Evolutionary conservation across 2,888 invertebrate genomes (phyloP).

Genomic region (Harmothoe impar): DNA sequence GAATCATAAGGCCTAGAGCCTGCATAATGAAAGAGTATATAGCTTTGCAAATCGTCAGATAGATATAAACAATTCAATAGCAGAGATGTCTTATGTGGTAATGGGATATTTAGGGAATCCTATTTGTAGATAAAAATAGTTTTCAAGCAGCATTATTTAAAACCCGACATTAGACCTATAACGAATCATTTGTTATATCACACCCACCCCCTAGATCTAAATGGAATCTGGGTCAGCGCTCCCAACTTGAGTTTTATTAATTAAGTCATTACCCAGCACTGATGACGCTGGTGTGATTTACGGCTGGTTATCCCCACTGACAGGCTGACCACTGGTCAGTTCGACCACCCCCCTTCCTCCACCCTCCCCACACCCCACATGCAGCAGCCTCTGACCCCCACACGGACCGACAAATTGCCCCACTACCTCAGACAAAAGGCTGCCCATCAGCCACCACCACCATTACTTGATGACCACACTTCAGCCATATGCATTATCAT

Average conservation of each 20-base stretch:
- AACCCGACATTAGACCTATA: no score
- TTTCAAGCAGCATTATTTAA: no score
- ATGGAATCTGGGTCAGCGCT: not conserved
- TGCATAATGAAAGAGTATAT: no score
- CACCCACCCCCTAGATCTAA: not conserved
- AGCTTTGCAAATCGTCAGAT: no score
- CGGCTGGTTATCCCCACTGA: conserved; percentile 6
- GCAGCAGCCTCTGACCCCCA: not conserved
- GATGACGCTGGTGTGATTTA: not conserved
- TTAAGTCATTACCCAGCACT: not conserved
- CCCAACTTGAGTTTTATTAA: not conserved
- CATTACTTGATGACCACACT: conserved; percentile 45
- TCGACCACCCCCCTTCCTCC: not conserved
- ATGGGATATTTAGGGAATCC: no score
- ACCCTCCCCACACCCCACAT: not conserved
- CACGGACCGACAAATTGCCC: conserved; percentile 47
- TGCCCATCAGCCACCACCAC: not conserved
- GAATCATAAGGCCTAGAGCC: no score
- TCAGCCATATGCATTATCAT: conserved; percentile 38
- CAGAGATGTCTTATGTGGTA: no score
- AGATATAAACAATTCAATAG: no score
- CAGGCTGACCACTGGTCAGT: conserved; percentile 49
- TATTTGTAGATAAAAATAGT: no score
- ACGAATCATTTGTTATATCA: no score
- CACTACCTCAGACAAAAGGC: not conserved